Evolutionary conservation across 2,888 invertebrate genomes (phyloP), one percentile per base, ranked within the genome.

Genomic region (Mesochorus sp.): DNA sequence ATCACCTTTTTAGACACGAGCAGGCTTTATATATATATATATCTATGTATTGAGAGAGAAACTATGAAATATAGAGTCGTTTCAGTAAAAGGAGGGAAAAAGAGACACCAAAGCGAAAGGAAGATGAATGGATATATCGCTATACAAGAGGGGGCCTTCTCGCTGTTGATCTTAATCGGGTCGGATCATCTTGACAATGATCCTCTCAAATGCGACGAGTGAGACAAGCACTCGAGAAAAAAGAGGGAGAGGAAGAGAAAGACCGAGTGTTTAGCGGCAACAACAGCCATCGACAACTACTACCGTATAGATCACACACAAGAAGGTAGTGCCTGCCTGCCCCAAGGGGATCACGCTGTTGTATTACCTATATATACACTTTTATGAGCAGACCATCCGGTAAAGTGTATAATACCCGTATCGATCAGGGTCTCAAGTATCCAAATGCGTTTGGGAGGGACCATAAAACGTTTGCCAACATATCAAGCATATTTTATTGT

Each of bases 151-250:
- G 8, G 37, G 85, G 83, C 84, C n/a, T 47, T 64, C 34, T 53
- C 14, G 61, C 62, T 84, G 83, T 81, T 81, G 88, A 88, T 88
- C 85, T 86, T 88, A 88, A 89, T 88, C 88, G 84, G 31, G 81
- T 71, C 67, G 75, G 79, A 80, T 82, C 83, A 85, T 82, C 81
- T 85, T 76, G 79, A 87, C 88, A 89, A 88, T 87, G 87, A 88
- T 86, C 87, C 86, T 87, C 86, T 87, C 84, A 85, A 89, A 88
- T 83, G 88, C n/a, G 88, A 88, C 86, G 88, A 88, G 83, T 85
- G 66, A 71, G 64, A 76, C 74, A 74, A 83, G 74, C 85, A 86
- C 86, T 86, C 85, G 83, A 87, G 76, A 83, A n/a, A n/a, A n/a
- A n/a, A n/a, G n/a, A n/a, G n/a, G n/a, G n/a, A n/a, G n/a, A n/a